Evolutionary conservation across 2,888 invertebrate species (phyloP), one percentile per base, ranked within the genome.

Genomic region (Cataglyphis livida): DNA sequence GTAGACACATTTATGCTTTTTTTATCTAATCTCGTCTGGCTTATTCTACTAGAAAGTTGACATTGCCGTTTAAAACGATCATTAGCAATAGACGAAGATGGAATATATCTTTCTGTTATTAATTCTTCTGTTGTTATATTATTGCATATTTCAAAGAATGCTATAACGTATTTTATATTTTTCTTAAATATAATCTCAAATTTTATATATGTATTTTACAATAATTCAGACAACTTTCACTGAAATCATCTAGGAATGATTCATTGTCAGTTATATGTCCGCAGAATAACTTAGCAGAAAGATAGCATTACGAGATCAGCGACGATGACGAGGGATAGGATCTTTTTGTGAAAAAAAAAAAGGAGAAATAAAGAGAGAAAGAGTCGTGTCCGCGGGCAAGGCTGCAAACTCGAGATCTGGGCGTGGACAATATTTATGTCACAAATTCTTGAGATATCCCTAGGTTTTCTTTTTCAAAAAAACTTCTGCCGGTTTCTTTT

Each of bases 391-490:
- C 70, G 28, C 48, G 59, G 66, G 41, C 74, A 68, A 74, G 74
- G 68, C 66, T 59, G 61, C 66, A 41, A 81, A 82, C 68, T 68
- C 25, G 21, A 7, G 32, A 71, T 81, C 81, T 86, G 84, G 85
- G 85, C 88, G 88, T 85, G 76, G 85, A 85, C 78, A 44, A 90
- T 89, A 90, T 91, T 91, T 89, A 90, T 85, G 86, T 85, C 73
- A 70, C 75, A 83, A 81, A 84, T 89, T 81, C 83, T 81, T 76
- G 62, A 81, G 54, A 3, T 75, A 18, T 71, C 81, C 21, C 18
- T 25, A 18, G 18, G 71, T 32, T 79, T 79, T n/a, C 59, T 79
- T 71, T 48, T 71, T 59, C 44, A 59, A 4, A 21, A 68, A 76
- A 35, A 25, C 48, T 54, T 12, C 38, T 5, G 44, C 44, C 78